Conservation (phyloP, 2,113 vertebrate species). For the Acanthochromis polyacanthus region DNA sequence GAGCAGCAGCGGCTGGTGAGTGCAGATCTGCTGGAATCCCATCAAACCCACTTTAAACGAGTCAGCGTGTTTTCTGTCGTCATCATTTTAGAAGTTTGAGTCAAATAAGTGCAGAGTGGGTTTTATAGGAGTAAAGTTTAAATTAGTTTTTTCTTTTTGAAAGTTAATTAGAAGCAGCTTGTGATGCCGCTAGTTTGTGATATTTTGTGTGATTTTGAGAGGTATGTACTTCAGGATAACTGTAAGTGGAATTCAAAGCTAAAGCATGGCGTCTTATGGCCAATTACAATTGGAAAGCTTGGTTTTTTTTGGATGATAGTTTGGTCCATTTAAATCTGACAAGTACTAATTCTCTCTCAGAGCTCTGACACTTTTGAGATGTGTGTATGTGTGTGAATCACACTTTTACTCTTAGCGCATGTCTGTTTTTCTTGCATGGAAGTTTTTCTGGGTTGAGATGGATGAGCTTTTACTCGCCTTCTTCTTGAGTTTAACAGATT, state of each 20-base stretch:
- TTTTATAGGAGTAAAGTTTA: slow-evolving; percentile 19
- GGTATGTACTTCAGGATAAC: slow-evolving; percentile 16
- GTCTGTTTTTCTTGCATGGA: slow-evolving; percentile 95
- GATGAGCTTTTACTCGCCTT: slow-evolving; percentile 62
- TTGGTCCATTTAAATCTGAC: slow-evolving; percentile 86
- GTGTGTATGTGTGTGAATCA: slow-evolving; percentile 64
- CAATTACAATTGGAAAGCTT: slow-evolving; percentile 45
- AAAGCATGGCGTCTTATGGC: slow-evolving; percentile 53
- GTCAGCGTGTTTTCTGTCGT: slow-evolving; percentile 21
- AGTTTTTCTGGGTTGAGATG: slow-evolving; percentile 76
- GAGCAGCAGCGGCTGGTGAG: slow-evolving; percentile 99
- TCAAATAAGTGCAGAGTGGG: slow-evolving; percentile 27
- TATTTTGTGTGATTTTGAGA: slow-evolving; percentile 44
- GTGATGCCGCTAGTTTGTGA: slow-evolving; percentile 23
- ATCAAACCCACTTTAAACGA: slow-evolving; percentile 29
- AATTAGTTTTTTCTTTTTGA: slow-evolving; percentile 1
- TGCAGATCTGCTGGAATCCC: slow-evolving; percentile 30
- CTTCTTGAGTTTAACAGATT: slow-evolving; percentile 65
- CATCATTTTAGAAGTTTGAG: background rate
- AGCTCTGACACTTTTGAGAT: slow-evolving; percentile 80
- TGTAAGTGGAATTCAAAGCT: slow-evolving; percentile 51
- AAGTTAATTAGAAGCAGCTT: slow-evolving; percentile 27
- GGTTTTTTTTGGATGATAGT: slow-evolving; percentile 47
- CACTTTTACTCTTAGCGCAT: slow-evolving; percentile 90
- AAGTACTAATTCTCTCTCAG: slow-evolving; percentile 91